Percentiles rank a stretch among this genome's conserved stretches.
These are phyloP conservation scores for Zaprionus nigranus DNA, from an alignment of 1,140 invertebrate species.

Conservation along the genomic window DNA sequence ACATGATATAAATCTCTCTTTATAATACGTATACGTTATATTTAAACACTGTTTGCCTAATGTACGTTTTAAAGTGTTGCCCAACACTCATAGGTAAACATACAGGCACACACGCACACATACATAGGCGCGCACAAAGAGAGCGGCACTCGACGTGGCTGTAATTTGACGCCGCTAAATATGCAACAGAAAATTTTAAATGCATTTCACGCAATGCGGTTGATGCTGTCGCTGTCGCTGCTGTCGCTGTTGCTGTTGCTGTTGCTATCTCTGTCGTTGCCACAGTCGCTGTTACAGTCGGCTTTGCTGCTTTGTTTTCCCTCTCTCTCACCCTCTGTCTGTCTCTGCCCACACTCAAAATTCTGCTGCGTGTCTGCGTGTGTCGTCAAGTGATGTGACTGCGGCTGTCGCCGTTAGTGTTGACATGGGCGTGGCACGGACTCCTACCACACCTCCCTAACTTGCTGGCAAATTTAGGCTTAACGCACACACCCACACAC, in stretches of 20 bases:
- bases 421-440: constrained; percentile 40
- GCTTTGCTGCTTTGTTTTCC: neutral
- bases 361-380: constrained; percentile 28
- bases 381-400: constrained; percentile 61
- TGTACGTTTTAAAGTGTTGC: constrained; percentile 42
- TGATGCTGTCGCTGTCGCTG: constrained; percentile 39
- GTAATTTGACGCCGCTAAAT: constrained; percentile 75
- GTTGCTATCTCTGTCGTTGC: neutral
- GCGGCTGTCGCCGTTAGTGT: constrained; percentile 31
- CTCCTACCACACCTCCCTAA: neutral
- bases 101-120: constrained; percentile 22
- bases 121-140: constrained; percentile 43
- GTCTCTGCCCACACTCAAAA: neutral
- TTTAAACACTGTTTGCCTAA: constrained; percentile 21
- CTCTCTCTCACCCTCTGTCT: neutral
- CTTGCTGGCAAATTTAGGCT: constrained; percentile 38
- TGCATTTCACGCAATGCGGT: constrained; percentile 75
- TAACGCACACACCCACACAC: constrained; percentile 20
- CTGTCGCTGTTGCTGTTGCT: neutral
- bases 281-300: neutral
- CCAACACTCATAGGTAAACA: constrained; percentile 24
- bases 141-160: constrained; percentile 55
- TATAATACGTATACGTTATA: neutral
- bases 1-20: neutral
- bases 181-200: constrained; percentile 74